A percentile compares a stretch with the other conserved stretches of the same genome.
These are phyloP conservation scores for Passer montanus DNA, from an alignment of 2,113 vertebrate species.

Conservation along the genomic window DNA sequence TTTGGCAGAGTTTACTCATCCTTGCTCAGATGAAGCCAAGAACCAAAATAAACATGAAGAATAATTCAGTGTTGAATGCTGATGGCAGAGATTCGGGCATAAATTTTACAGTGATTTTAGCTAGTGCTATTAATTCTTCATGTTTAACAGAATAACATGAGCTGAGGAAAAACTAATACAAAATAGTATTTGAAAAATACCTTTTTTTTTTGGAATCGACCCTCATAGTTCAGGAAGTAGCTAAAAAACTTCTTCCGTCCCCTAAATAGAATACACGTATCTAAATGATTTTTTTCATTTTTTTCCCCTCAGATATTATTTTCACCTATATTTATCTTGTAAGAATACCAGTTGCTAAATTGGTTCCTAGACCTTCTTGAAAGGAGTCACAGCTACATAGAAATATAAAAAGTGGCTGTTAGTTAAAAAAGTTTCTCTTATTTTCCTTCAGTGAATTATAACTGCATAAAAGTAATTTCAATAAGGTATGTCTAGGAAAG, in stretches of 20 bases:
- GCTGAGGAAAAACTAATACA: background rate
- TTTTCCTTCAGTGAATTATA: background rate
- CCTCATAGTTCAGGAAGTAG: background rate
- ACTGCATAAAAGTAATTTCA: background rate
- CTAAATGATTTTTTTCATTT: background rate
- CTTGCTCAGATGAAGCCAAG: background rate
- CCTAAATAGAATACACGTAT: background rate
- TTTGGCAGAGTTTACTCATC: background rate
- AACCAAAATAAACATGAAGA: background rate
- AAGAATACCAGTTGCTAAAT: background rate
- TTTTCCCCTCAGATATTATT: background rate
- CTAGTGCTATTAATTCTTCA: background rate
- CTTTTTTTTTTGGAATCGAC: rapidly evolving
- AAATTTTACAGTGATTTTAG: background rate
- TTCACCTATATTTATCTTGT: background rate
- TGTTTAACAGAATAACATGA: background rate
- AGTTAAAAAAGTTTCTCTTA: background rate
- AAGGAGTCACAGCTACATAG: background rate
- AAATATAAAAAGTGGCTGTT: background rate
- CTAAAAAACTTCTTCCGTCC: background rate
- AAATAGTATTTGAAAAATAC: background rate
- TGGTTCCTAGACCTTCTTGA: background rate
- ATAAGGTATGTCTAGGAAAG: background rate
- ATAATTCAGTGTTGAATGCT: background rate
- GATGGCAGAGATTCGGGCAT: background rate